phyloP scores from a whole-genome alignment of 2,888 invertebrate genomes.

The Penaeus monodon region DNA sequence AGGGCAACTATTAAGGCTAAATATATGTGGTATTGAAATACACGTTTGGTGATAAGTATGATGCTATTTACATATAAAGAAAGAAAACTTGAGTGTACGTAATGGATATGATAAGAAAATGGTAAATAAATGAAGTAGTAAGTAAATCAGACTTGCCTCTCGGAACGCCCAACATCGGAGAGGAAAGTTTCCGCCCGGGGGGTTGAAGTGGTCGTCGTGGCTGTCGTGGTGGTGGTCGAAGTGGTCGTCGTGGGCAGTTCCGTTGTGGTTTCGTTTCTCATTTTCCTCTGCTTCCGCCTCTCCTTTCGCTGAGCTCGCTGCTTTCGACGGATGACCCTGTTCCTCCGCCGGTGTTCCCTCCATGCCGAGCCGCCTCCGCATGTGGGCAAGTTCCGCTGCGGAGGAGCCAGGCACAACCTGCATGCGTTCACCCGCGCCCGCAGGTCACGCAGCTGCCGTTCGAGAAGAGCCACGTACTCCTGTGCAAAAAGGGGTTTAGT shows the following conservation, averaged over 20 bases:
- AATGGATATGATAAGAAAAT: too few relatives aligned
- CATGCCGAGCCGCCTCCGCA: slow-evolving; percentile 63
- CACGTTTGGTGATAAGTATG: too few relatives aligned
- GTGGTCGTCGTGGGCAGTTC: not conserved
- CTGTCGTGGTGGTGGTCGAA: not conserved
- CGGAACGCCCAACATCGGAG: not conserved
- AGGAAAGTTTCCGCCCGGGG: not conserved
- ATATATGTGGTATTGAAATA: too few relatives aligned
- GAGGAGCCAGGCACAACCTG: slow-evolving; percentile 46
- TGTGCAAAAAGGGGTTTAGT: not conserved
- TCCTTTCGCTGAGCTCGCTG: slow-evolving; percentile 20
- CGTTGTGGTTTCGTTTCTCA: not conserved
- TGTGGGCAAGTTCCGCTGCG: slow-evolving; percentile 31
- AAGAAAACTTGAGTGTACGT: too few relatives aligned
- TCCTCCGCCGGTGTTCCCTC: slow-evolving; percentile 52
- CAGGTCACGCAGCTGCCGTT: slow-evolving; percentile 51
- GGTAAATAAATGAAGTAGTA: not conserved
- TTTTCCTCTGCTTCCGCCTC: slow-evolving; percentile 13
- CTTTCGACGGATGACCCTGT: slow-evolving; percentile 37
- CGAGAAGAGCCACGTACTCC: slow-evolving; percentile 59
- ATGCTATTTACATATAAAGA: too few relatives aligned
- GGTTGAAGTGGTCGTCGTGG: not conserved
- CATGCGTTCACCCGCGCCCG: slow-evolving; percentile 52
- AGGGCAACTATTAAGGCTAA: too few relatives aligned
- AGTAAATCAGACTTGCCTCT: not conserved